Evolutionary conservation across 1,140 invertebrate species (phyloP), one percentile per base, ranked within the genome.

Genomic region (Bemisia tabaci): DNA sequence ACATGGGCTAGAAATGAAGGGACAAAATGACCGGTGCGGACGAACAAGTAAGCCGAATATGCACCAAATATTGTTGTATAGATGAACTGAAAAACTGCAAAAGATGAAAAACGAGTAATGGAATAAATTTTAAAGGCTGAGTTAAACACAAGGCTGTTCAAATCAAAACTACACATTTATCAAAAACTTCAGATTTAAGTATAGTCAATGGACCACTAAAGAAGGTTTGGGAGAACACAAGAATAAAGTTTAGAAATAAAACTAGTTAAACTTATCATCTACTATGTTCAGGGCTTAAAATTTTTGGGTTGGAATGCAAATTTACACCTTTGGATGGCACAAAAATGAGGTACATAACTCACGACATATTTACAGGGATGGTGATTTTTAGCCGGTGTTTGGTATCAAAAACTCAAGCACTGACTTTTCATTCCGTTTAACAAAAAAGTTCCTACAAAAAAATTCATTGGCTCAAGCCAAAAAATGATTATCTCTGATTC

Each of bases 31-130:
- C 93, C 92, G 62, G 88, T 91, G 74, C 85, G 83, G 2, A 84
- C 79, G 74, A 96, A 96, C 60, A 97, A 77, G 76, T 87, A 95
- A 25, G 93, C 90, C 21, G 94, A 95, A 75, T 97, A 97, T 24
- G 87, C 87, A 69, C 95, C 95, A 81, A 97, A 97, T 24, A 97
- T 73, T 61, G 91, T 94, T 22, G 95, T 97, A 75, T 94, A 97
- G 2, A 78, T 77, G 74, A 95, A 91, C 75, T 97, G 95, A 75
- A 96, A 95, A 77, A 85, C 87, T 88, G 78, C 72, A 81, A 81
- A 73, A 27, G 71, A 71, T 71, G 63, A 63, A 62, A 66, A 71
- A 62, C 71, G 66, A 69, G 66, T 27, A 67, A 72, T 67, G 65
- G 60, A 21, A 62, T 62, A 68, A 67, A 27, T n/a, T 60, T 21